Percentiles rank a stretch among this genome's conserved stretches.
Evolutionary conservation across 2,888 invertebrate species (phyloP).

Genomic region (Megalurothrips usitatus): DNA sequence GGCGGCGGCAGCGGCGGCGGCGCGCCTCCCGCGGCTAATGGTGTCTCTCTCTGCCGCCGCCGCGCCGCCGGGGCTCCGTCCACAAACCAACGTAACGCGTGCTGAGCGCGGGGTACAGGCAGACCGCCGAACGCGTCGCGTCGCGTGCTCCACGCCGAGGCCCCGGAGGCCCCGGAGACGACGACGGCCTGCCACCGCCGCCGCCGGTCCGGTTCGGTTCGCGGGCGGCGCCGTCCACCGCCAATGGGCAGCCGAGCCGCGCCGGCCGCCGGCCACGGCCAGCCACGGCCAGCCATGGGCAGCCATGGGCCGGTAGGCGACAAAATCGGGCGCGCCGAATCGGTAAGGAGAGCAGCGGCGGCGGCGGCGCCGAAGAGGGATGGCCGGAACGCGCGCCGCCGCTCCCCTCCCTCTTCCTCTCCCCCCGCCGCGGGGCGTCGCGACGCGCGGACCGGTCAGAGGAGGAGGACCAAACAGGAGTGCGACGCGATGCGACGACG

Average conservation of each 20-base stretch:
- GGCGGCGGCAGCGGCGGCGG: not conserved
- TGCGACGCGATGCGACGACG: too few species aligned
- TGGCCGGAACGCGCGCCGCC: not conserved
- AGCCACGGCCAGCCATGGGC: not conserved
- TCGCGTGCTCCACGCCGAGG: too few species aligned
- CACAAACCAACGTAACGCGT: too few species aligned
- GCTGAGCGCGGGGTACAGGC: too few species aligned
- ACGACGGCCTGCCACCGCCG: too few species aligned
- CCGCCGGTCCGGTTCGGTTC: not conserved
- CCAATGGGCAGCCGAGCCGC: not conserved
- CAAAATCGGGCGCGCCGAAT: conserved; percentile 8
- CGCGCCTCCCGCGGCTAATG: not conserved
- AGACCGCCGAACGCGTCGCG: too few species aligned
- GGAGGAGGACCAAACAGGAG: not conserved
- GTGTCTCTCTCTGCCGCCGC: not conserved
- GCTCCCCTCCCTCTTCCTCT: not conserved
- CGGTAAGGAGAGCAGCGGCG: not conserved
- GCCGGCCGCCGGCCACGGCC: not conserved
- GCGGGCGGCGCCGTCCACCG: not conserved
- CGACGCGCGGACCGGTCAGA: not conserved
- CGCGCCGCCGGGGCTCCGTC: not conserved
- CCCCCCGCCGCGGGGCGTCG: not conserved
- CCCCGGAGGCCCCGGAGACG: too few species aligned
- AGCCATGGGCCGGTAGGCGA: conserved; percentile 10
- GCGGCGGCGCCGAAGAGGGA: not conserved